Evolutionary conservation across 2,113 vertebrate genomes (phyloP).

Genomic region (Sander vitreus): DNA sequence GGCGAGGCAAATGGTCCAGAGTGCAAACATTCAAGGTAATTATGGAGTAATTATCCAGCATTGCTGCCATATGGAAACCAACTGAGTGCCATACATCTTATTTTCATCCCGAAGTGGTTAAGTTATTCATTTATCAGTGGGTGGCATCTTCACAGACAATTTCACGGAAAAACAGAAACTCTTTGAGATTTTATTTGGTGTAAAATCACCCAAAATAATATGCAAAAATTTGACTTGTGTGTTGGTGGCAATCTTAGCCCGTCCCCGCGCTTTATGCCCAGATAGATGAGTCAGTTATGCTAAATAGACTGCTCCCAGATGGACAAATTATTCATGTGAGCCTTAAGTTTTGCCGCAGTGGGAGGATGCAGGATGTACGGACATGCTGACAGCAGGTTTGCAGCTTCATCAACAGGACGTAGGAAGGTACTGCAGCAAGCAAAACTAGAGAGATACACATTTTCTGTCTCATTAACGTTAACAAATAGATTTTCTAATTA

Average conservation of each 20-base stretch:
- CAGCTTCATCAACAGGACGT: conserved; percentile 45
- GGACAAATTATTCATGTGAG: conserved; percentile 68
- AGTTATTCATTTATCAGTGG: conserved; percentile 33
- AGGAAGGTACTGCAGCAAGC: neutral
- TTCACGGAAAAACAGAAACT: conserved; percentile 27
- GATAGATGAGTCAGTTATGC: conserved; percentile 69
- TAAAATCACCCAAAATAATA: conserved; percentile 34
- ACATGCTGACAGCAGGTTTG: conserved; percentile 50
- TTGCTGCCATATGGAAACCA: conserved; percentile 79
- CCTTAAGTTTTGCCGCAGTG: conserved; percentile 56
- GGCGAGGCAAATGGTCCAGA: conserved; percentile 79
- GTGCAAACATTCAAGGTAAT: conserved; percentile 81
- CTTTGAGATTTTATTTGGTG: conserved; percentile 11
- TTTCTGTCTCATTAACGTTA: neutral
- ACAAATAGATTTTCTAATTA: conserved; percentile 34
- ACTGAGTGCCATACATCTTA: conserved; percentile 70
- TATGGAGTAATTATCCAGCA: conserved; percentile 78
- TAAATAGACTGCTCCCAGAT: conserved; percentile 69
- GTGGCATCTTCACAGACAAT: conserved; percentile 37
- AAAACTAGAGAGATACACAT: neutral
- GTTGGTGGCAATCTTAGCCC: conserved; percentile 22
- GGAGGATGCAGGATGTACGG: conserved; percentile 50
- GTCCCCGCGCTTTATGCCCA: conserved; percentile 29
- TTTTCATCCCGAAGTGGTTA: conserved; percentile 50
- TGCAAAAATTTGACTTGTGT: conserved; percentile 15